A percentile compares a stretch with the other conserved stretches of the same genome.
Conservation (phyloP, 2,113 vertebrate species). For the human region GRCh38 chr5:22732501-22733000, state of each 20-base stretch:
- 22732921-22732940: not conserved
- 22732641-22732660: not conserved
- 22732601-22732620: not conserved
- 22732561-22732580: not conserved
- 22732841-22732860: not conserved
- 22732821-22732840: rapidly evolving
- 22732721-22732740: not conserved
- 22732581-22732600: not conserved
- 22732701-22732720: not conserved
- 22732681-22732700: not conserved
- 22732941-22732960: not conserved
- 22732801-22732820: not conserved
- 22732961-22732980: not conserved
- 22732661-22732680: not conserved
- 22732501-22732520: not conserved
- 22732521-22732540: not conserved
- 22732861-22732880: not conserved
- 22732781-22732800: not conserved
- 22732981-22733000: not conserved
- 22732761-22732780: not conserved
- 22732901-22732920: not conserved
- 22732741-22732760: not conserved
- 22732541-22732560: not conserved
- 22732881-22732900: not conserved
- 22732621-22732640: not conserved